These are phyloP conservation scores for Parazoanthus darwini DNA, from an alignment of 92 coral and sea anemone species.

Conservation along the genomic window DNA sequence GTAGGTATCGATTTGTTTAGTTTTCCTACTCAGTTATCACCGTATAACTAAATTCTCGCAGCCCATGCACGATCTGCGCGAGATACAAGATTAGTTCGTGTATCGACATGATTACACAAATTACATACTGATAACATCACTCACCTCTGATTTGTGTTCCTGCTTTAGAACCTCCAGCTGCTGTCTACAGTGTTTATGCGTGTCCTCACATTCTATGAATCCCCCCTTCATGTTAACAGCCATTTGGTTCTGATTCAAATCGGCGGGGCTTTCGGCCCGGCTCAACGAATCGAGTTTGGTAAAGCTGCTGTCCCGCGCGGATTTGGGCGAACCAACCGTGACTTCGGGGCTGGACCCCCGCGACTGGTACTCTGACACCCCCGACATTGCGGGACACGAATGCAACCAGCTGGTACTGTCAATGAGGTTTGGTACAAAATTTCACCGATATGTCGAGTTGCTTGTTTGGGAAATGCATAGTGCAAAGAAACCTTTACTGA, in stretches of 20 bases:
- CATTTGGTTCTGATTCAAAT: conserved; percentile 1
- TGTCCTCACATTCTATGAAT: neutral
- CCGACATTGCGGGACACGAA: neutral
- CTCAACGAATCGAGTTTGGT: neutral
- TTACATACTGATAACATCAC: neutral
- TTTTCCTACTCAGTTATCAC: neutral
- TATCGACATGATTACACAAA: neutral
- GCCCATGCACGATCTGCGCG: neutral
- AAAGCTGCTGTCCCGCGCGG: neutral
- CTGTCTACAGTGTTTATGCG: neutral
- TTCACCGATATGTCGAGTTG: neutral
- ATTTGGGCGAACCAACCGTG: neutral
- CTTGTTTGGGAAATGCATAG: neutral
- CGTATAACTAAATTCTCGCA: neutral
- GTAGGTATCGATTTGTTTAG: neutral
- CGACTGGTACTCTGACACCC: neutral
- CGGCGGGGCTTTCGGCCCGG: neutral
- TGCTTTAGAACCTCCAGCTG: conserved; percentile 13
- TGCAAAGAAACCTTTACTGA: neutral
- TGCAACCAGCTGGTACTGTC: neutral
- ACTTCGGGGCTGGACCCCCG: neutral
- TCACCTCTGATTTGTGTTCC: conserved; percentile 5
- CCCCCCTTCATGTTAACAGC: neutral
- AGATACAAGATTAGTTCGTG: neutral
- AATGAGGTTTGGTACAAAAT: neutral